phyloP scores from a whole-genome alignment of 2,888 invertebrate species.

The Lasius platythorax region DNA sequence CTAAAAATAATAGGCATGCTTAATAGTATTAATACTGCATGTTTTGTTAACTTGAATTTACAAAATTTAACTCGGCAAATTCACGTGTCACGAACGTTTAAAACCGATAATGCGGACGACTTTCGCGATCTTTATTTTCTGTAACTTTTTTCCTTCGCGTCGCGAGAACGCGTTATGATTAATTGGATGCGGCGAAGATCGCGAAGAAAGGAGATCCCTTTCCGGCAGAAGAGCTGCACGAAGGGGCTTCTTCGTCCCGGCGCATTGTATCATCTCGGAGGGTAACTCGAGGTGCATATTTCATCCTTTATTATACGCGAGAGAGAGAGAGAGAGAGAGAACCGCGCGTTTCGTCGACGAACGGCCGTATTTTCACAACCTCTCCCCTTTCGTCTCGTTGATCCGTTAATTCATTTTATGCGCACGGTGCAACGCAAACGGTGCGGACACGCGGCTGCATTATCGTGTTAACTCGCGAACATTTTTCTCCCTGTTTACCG shows the following conservation, averaged over 20 bases:
- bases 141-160: neutral
- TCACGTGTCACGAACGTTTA: neutral
- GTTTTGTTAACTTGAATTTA: neutral
- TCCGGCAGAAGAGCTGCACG: neutral
- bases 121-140: neutral
- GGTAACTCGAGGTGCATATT: conserved; percentile 60
- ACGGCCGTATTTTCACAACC: conserved; percentile 45
- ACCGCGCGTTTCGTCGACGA: conserved; percentile 56
- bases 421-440: conserved; percentile 36
- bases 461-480: conserved; percentile 45
- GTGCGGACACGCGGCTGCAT: conserved; percentile 31
- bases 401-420: conserved; percentile 57
- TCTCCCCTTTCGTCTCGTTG: conserved; percentile 46
- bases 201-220: conserved; percentile 13
- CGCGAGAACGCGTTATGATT: conserved; percentile 9
- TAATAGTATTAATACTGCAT: too few species aligned
- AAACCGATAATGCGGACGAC: neutral
- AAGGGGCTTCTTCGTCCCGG: neutral
- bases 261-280: conserved; percentile 19
- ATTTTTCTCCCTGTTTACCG: conserved; percentile 34
- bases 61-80: neutral
- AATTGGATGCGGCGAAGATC: conserved; percentile 24
- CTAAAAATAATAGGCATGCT: too few species aligned
- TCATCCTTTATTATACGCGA: conserved; percentile 63
- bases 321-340: neutral